Evolutionary conservation across 2,113 vertebrate species (phyloP).

Genomic region (Poicephalus gulielmi): DNA sequence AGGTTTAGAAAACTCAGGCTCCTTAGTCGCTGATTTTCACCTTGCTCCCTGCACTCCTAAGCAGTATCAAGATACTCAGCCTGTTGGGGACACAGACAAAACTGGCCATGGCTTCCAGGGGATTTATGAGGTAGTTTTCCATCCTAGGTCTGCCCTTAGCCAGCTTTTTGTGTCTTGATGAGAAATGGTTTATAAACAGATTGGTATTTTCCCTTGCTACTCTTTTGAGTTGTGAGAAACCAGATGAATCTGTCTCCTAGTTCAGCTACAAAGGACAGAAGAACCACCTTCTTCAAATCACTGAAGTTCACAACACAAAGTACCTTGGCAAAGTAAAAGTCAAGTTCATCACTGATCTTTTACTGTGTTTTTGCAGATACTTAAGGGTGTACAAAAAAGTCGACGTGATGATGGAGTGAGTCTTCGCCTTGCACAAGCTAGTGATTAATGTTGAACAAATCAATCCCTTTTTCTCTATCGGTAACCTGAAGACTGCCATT

Average conservation of each 20-base stretch:
- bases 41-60: background rate
- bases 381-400: background rate
- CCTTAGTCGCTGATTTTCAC: background rate
- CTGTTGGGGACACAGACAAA: background rate
- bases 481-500: background rate
- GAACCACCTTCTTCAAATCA: background rate
- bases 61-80: background rate
- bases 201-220: background rate
- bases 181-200: conserved; percentile 4
- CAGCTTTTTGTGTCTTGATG: background rate
- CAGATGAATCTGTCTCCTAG: background rate
- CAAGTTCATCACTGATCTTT: background rate
- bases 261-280: background rate
- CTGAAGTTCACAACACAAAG: background rate
- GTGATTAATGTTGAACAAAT: background rate
- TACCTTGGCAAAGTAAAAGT: background rate
- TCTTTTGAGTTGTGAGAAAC: background rate
- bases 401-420: background rate
- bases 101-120: background rate
- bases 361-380: background rate
- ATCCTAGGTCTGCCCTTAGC: background rate
- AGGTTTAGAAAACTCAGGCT: background rate
- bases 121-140: background rate
- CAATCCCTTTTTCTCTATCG: background rate
- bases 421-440: background rate